Conservation (phyloP, 2,113 vertebrate species). For the Crypturellus undulatus region DNA sequence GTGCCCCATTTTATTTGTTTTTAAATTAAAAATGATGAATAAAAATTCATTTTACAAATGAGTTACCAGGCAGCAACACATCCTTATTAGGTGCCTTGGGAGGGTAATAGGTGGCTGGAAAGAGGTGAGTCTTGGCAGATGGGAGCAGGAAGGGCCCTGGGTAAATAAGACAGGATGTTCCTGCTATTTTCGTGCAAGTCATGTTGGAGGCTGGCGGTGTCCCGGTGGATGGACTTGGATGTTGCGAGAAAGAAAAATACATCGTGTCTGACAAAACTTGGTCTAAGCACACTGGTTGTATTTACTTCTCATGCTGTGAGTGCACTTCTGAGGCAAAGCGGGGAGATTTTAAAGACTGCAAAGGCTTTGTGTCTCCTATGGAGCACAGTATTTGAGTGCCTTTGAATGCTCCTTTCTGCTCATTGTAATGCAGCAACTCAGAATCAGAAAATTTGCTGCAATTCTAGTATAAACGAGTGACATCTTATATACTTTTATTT, state of each 20-base stretch:
- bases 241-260: background rate
- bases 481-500: background rate
- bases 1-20: background rate
- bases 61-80: background rate
- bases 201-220: rapidly evolving
- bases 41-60: background rate
- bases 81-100: background rate
- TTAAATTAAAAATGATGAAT: too few relatives aligned
- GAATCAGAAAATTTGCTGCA: background rate
- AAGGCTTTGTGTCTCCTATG: background rate
- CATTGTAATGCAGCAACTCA: background rate
- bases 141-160: too few relatives aligned
- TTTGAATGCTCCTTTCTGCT: background rate
- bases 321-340: background rate
- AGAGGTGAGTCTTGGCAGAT: background rate
- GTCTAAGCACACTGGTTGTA: background rate
- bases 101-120: background rate
- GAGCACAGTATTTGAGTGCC: background rate
- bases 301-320: background rate
- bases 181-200: rapidly evolving
- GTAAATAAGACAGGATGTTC: background rate
- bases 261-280: background rate
- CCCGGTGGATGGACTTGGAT: rapidly evolving
- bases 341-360: background rate
- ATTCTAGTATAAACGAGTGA: background rate